Evolutionary conservation across 23 tunicate species (phyloP), one percentile per base, ranked within the genome.

Genomic region (Trididemnum miniatum): DNA sequence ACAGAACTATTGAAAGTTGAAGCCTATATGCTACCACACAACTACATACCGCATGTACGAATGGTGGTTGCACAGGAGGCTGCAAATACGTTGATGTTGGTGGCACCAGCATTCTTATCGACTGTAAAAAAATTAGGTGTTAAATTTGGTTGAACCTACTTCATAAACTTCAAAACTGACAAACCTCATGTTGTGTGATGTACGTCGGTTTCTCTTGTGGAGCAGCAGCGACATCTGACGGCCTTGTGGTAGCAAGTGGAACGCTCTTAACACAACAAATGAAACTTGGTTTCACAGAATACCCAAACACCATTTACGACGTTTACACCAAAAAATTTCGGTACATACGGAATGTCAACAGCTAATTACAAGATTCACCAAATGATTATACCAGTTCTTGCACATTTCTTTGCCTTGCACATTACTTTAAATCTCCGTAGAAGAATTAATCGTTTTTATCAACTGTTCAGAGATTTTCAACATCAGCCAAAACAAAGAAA

Each of bases 51-150:
- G 84, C 72, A 66, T 65, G 74, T 1, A 64, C 1, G 25, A 64
- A 81, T 1, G 76, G 86, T 1, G 86, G 49, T 27, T 60, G 39
- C 31, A 67, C 51, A 32, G 86, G 40, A 20, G 86, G 86, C 33
- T 82, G 86, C 31, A 82, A 44, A 44, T 82, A 82, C 2, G 79
- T 51, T 31, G 78, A 44, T 1, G 86, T 71, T 12, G 76, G 78
- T 9, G 86, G 86, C 18, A 71, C 86, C 24, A 82, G 60, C 86
- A 82, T 82, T 29, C 86, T 67, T 20, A 82, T 30, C 25, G 82
- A 52, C 82, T 77, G 35, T 27, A 77, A 77, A 52, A 51, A 31
- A 67, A 31, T 44, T 7, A 44, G 15, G 54, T 15, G 54, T 44
- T 44, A 44, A 44, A 44, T 7, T 15, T 44, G 15, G 54, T 9